phyloP scores from a whole-genome alignment of 2,888 invertebrate species.

The Acheta domesticus region DNA sequence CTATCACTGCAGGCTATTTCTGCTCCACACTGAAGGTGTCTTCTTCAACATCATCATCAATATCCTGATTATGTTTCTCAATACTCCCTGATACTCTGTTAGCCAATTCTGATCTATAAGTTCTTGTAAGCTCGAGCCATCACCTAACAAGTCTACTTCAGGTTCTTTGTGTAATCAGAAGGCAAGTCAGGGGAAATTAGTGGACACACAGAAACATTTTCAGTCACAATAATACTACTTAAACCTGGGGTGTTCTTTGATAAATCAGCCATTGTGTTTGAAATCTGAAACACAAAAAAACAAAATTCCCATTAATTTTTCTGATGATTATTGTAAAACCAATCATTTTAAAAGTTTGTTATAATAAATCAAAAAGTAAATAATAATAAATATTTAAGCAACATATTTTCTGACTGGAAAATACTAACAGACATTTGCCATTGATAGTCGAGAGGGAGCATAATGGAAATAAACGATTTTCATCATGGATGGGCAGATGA shows the following conservation, averaged over 20 bases:
- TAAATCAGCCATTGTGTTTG: constrained; percentile 39
- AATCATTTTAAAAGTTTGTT: no score
- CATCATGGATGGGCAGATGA: no score
- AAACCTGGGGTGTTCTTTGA: constrained; percentile 38
- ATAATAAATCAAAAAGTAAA: no score
- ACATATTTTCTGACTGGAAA: no score
- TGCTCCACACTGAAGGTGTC: neutral
- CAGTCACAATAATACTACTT: constrained; percentile 35
- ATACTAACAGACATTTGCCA: no score
- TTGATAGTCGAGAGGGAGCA: no score
- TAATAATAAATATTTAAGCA: no score
- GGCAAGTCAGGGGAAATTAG: constrained; percentile 25
- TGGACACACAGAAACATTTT: constrained; percentile 31
- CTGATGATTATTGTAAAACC: no score
- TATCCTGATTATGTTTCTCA: neutral
- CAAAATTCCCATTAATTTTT: neutral
- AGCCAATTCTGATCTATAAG: constrained; percentile 40
- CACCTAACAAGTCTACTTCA: constrained; percentile 21
- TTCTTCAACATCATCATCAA: neutral
- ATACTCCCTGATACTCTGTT: constrained; percentile 29
- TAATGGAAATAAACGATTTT: no score
- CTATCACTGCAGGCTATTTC: neutral
- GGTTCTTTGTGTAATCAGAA: constrained; percentile 23
- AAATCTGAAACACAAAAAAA: constrained; percentile 23
- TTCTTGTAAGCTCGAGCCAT: constrained; percentile 39